Conservation (phyloP, 2,888 invertebrate genomes). For the Acronicta leporina region DNA sequence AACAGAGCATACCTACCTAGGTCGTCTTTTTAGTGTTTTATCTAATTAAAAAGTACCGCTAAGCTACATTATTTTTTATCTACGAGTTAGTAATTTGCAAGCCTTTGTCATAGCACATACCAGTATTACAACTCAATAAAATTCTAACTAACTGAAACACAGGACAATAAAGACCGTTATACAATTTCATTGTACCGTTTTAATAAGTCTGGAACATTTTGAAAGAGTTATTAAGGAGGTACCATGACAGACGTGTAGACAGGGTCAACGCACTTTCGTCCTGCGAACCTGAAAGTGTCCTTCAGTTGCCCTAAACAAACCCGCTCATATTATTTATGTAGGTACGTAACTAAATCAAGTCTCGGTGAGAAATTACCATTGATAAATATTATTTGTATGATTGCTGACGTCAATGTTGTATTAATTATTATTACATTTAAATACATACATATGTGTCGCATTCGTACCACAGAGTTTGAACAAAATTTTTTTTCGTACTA, state of each 20-base stretch:
- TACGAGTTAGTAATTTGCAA: neutral
- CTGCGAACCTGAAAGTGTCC: conserved; percentile 58
- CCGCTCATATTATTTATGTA: conserved; percentile 47
- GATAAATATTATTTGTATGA: conserved; percentile 35
- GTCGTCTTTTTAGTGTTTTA: no score
- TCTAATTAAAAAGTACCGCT: no score
- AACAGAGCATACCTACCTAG: no score
- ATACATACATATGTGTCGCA: conserved; percentile 2
- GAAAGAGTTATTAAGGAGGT: conserved; percentile 35
- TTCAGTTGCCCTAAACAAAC: conserved; percentile 61
- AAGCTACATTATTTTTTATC: no score
- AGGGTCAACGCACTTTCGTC: conserved; percentile 61
- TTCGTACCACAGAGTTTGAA: no score
- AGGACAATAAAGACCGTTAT: conserved; percentile 16
- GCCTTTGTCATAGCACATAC: neutral
- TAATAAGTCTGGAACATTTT: conserved; percentile 25
- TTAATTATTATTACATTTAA: conserved; percentile 21
- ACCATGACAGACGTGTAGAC: conserved; percentile 47
- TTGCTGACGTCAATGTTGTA: conserved; percentile 21
- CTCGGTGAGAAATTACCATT: conserved; percentile 46
- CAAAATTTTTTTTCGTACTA: neutral
- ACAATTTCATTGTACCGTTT: conserved; percentile 19
- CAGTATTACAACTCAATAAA: neutral
- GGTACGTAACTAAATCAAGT: conserved; percentile 49
- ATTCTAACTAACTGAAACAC: conserved; percentile 9